phyloP scores from a whole-genome alignment of 2,113 vertebrate species.

The Chloroceryle aenea region DNA sequence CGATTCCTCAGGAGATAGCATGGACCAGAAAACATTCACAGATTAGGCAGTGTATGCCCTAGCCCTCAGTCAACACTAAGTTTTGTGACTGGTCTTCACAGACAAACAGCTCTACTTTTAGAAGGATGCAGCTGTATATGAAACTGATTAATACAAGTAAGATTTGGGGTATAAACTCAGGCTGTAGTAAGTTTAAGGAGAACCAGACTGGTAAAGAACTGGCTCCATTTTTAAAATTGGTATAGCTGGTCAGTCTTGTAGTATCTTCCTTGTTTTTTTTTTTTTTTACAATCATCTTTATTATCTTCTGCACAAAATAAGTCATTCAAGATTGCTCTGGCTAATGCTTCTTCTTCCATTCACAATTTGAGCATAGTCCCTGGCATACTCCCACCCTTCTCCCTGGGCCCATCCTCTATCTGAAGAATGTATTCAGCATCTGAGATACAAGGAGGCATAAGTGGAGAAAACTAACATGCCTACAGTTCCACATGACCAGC shows the following conservation, averaged over 20 bases:
- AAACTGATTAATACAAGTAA: not conserved
- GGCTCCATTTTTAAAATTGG: not conserved
- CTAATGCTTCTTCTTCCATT: not conserved
- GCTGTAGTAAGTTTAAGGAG: not conserved
- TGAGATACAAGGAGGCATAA: not conserved
- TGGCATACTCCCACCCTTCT: not conserved
- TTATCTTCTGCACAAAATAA: not conserved
- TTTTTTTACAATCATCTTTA: not conserved
- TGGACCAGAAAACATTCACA: not conserved
- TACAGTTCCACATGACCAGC: slow-evolving; percentile 33
- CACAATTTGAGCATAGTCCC: not conserved
- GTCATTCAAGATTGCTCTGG: not conserved
- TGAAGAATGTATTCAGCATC: not conserved
- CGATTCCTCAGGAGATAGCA: not conserved
- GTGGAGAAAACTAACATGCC: not conserved
- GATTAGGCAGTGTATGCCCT: not conserved
- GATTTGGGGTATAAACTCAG: not conserved
- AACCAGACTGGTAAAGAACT: not conserved
- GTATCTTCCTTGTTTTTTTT: not conserved
- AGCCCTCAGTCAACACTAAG: not conserved
- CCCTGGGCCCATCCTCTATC: not conserved
- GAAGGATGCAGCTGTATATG: not conserved
- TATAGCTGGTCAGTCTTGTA: not conserved
- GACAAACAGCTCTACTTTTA: not conserved
- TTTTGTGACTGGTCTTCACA: not conserved